Base-by-base conservation (phyloP, 1,140 invertebrate genomes). In the Scaptomyza graminum region DNA sequence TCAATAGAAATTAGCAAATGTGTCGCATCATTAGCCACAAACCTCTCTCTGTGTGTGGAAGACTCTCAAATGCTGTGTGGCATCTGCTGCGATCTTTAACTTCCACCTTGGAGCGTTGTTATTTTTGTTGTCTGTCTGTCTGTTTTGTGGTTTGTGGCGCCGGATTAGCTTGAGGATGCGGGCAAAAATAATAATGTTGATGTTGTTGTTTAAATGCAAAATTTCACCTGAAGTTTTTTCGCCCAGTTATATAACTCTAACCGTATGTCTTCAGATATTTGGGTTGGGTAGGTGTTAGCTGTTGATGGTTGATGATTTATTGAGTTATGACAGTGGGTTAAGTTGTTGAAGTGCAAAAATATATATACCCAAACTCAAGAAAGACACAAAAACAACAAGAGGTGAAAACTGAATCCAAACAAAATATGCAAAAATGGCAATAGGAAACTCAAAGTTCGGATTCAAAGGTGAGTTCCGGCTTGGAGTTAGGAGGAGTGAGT, bases 1-100 rank as follows among this genome's bases (percentile, higher is more conserved):
- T 79, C 83, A 79, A 89, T 89, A 88, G 83, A 88, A 88, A 88
- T 88, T 88, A 88, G 84, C 83, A 88, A 88, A 88, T 88, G 83
- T 88, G 83, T 88, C 83, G 83, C 83, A 88, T 88, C 83, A 88
- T 88, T 88, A 88, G 83, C 83, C 80, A 83, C 75, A 87, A 85
- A n/a, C 37, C 37, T 34, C 31, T 34, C 31, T 34, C 0, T 34
- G 6, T 9, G 3, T 6, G 8, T 70, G 74, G 82, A 87, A 87
- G 82, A 89, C 79, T 76, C 79, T 87, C 83, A 88, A 87, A 64
- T 88, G 83, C 68, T 81, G 55, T 46, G 43, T 46, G 43, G 49
- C 51, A 59, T 15, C 34, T 34, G 34, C 72, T 25, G 13, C 28
- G 41, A 51, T 52, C 62, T 28, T 65, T 31, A 28, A 37, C 41